These are phyloP conservation scores for Sylvia borin DNA, from an alignment of 2,797 vertebrate genomes.

Conservation along the genomic window DNA sequence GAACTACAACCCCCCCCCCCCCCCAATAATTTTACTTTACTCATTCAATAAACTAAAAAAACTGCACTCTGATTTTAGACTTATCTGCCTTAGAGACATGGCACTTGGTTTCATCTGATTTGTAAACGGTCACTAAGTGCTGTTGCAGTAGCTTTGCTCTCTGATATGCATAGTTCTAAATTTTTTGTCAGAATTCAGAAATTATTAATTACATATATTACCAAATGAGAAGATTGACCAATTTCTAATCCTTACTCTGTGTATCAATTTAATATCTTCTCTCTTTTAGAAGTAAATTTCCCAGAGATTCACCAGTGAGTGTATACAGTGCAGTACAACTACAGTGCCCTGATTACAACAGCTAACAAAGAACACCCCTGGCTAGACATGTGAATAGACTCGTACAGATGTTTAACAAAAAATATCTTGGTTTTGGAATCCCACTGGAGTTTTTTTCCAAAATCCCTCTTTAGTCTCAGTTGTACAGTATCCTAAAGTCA, in stretches of 20 bases:
- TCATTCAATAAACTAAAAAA: neutral
- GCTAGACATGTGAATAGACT: neutral
- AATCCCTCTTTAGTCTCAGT: neutral
- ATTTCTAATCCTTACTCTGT: neutral
- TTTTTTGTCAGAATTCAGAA: neutral
- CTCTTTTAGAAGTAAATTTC: neutral
- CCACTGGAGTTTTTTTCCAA: neutral
- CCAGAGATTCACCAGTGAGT: rapidly evolving
- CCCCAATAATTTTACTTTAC: neutral
- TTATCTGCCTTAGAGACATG: neutral
- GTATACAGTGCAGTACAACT: neutral
- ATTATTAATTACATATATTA: neutral
- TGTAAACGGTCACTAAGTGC: neutral
- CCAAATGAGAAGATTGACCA: neutral
- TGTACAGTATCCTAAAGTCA: neutral
- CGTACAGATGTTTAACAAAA: neutral
- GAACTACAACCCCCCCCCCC: neutral
- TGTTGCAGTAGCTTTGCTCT: neutral
- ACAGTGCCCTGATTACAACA: neutral
- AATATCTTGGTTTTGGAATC: neutral
- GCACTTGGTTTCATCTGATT: neutral
- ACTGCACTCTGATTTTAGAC: neutral
- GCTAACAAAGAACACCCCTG: neutral
- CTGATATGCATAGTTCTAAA: neutral
- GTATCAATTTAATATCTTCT: neutral